Conservation (phyloP, 2,113 vertebrate genomes). For the Pycnonotus jocosus region DNA sequence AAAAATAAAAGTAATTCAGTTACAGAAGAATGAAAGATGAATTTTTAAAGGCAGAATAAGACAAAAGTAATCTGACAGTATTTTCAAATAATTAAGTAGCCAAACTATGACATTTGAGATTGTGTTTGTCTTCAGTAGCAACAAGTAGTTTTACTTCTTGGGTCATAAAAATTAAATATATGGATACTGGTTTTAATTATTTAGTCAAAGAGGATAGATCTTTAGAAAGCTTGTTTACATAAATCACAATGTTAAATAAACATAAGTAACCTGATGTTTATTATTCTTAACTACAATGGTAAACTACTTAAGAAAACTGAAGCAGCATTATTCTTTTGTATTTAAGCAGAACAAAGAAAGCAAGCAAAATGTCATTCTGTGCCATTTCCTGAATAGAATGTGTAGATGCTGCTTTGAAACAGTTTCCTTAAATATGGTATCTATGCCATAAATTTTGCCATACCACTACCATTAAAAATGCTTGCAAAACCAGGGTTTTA, state of each 20-base stretch:
- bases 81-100: neutral
- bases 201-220: neutral
- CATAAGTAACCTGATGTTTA: neutral
- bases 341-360: neutral
- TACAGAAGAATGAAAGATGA: neutral
- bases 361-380: neutral
- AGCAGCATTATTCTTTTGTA: neutral
- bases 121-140: neutral
- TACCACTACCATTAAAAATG: neutral
- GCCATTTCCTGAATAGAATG: neutral
- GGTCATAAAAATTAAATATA: neutral
- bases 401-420: neutral
- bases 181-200: neutral
- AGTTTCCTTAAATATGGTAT: neutral
- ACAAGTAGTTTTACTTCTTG: neutral
- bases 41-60: neutral
- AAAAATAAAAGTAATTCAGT: neutral
- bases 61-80: neutral
- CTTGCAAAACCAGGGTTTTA: neutral
- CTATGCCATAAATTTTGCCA: neutral
- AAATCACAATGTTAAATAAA: neutral
- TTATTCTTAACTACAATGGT: neutral
- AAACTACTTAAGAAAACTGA: neutral
- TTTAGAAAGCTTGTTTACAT: neutral
- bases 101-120: neutral